These are phyloP conservation scores for Rhingia campestris DNA, from an alignment of 2,888 invertebrate genomes.

Conservation along the genomic window DNA sequence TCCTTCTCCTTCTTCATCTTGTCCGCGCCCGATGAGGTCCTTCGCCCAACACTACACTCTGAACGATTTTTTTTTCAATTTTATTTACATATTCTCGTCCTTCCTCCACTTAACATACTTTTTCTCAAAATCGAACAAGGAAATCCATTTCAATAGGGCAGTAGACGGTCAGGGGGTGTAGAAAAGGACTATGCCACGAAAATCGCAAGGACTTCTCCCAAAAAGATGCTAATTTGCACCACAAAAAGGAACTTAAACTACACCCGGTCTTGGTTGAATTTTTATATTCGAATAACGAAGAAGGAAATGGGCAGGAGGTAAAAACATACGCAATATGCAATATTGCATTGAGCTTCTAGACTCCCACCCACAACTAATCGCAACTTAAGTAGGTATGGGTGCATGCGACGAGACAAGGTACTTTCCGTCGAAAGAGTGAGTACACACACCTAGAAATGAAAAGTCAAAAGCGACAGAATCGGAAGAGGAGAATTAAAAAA, in stretches of 20 bases:
- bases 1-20: background rate
- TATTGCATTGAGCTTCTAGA: conserved; percentile 9
- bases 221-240: conserved; percentile 30
- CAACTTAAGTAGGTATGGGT: background rate
- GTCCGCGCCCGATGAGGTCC: no score
- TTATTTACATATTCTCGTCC: conserved; percentile 11
- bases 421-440: background rate
- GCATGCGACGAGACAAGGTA: conserved; percentile 45
- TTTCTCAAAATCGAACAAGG: conserved; percentile 9
- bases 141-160: conserved; percentile 1
- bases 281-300: conserved; percentile 2
- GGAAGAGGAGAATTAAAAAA: background rate
- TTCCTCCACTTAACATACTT: background rate
- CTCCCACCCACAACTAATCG: background rate
- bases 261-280: background rate
- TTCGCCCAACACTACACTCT: background rate
- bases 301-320: background rate
- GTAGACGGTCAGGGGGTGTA: background rate
- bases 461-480: background rate
- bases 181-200: conserved; percentile 6
- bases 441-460: background rate
- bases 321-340: conserved; percentile 4
- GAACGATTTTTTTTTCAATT: background rate
- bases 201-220: background rate
- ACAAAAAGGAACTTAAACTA: conserved; percentile 11